Conservation (phyloP, 2,113 vertebrate genomes). For the Cardinalis cardinalis region DNA sequence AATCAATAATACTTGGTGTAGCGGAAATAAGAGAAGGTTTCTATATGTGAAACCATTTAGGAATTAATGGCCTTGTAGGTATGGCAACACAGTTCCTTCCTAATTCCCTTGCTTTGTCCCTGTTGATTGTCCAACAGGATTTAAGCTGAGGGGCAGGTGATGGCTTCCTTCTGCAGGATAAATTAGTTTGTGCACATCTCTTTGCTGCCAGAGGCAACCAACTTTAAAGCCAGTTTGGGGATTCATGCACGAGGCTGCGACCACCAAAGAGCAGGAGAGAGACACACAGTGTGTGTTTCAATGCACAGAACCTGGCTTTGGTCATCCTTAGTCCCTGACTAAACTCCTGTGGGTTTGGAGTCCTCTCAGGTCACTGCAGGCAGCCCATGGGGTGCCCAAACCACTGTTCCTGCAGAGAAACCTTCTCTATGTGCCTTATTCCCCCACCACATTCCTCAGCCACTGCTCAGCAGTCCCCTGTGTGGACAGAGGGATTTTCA, state of each 20-base stretch:
- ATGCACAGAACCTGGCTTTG: not conserved
- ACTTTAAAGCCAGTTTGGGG: not conserved
- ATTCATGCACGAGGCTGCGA: rapidly evolving
- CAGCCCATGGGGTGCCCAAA: not conserved
- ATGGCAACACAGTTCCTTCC: not conserved
- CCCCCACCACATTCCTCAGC: not conserved
- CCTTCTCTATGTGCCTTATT: not conserved
- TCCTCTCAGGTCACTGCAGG: not conserved
- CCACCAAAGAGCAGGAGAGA: not conserved
- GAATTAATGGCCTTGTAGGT: not conserved
- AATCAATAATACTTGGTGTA: not conserved
- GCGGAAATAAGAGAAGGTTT: not conserved
- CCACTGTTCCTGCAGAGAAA: not conserved
- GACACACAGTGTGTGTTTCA: not conserved
- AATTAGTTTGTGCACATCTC: not conserved
- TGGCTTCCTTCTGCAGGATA: not conserved
- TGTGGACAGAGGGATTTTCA: not conserved
- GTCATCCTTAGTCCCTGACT: no score
- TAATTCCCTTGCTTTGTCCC: not conserved
- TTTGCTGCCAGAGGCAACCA: not conserved
- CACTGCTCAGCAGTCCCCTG: not conserved
- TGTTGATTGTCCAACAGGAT: not conserved
- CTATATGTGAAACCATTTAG: not conserved
- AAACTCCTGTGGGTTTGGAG: not conserved
- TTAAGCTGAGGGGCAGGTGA: not conserved